These are phyloP conservation scores for Aplysia californica DNA, from an alignment of 1,140 invertebrate species.

Conservation along the genomic window DNA sequence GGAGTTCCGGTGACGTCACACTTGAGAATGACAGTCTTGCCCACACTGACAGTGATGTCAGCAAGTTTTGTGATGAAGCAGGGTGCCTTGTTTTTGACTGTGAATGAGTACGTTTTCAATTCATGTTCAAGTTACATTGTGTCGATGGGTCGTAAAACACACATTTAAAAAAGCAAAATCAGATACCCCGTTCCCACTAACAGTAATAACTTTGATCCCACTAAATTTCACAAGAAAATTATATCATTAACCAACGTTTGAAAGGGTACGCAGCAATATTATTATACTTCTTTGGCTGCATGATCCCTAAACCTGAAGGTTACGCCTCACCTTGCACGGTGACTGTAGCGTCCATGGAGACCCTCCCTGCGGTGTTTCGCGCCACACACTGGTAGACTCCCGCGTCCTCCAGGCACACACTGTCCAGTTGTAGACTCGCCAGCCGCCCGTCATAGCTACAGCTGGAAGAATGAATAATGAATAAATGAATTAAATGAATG, in stretches of 20 bases:
- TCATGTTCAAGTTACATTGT: too few relatives aligned
- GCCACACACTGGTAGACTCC: constrained; percentile 51
- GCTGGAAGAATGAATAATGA: too few relatives aligned
- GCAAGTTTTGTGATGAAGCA: constrained; percentile 32
- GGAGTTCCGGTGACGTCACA: constrained; percentile 50
- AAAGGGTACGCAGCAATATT: too few relatives aligned
- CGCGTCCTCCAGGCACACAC: constrained; percentile 35
- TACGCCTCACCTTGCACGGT: constrained; percentile 56
- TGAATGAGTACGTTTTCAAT: too few relatives aligned
- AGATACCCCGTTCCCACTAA: not conserved
- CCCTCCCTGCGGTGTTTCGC: constrained; percentile 43
- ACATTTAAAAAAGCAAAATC: not conserved
- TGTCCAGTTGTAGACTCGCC: constrained; percentile 41
- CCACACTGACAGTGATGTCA: constrained; percentile 35
- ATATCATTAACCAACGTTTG: too few relatives aligned
- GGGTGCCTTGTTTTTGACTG: constrained; percentile 45
- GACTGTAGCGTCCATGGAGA: constrained; percentile 44
- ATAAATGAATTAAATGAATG: too few relatives aligned
- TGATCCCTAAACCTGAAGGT: too few relatives aligned
- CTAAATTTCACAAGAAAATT: too few relatives aligned
- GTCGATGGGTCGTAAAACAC: too few relatives aligned
- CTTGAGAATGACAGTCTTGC: constrained; percentile 40
- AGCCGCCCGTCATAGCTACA: constrained; percentile 47
- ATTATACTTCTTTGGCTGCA: too few relatives aligned
- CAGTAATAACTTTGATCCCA: too few relatives aligned